These are phyloP conservation scores for Clavelina lepadiformis DNA, from an alignment of 23 tunicate genomes.

Conservation along the genomic window DNA sequence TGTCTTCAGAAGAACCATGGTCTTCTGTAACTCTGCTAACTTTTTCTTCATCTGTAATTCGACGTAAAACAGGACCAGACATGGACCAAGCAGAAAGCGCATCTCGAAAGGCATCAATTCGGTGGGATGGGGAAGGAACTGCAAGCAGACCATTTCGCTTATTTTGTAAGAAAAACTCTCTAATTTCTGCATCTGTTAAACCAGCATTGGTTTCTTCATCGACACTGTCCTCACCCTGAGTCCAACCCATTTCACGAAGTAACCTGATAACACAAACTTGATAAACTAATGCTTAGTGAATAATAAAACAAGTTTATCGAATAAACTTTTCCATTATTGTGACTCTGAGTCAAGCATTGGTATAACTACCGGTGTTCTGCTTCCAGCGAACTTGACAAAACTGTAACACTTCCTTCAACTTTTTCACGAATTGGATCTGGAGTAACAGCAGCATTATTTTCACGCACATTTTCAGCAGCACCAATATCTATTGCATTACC, in stretches of 20 bases:
- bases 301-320: too few relatives aligned
- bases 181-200: conserved; percentile 57
- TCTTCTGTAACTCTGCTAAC: background rate
- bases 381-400: conserved; percentile 40
- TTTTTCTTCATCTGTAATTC: background rate
- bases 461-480: too few relatives aligned
- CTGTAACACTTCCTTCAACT: too few relatives aligned
- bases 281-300: too few relatives aligned
- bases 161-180: conserved; percentile 38
- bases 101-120: conserved; percentile 32
- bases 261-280: conserved; percentile 10
- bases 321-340: background rate
- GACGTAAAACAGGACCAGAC: conserved; percentile 35
- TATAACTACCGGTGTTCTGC: conserved; percentile 32
- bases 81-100: conserved; percentile 42
- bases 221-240: conserved; percentile 7
- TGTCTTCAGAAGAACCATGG: conserved; percentile 5
- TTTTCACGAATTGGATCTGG: too few relatives aligned
- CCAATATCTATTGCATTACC: too few relatives aligned
- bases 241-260: conserved; percentile 57
- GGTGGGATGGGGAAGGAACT: conserved; percentile 33
- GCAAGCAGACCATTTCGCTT: conserved; percentile 34
- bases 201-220: conserved; percentile 26
- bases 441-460: too few relatives aligned
- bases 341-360: background rate